phyloP scores from a whole-genome alignment of 2,888 invertebrate species.

The Hyposoter didymator region DNA sequence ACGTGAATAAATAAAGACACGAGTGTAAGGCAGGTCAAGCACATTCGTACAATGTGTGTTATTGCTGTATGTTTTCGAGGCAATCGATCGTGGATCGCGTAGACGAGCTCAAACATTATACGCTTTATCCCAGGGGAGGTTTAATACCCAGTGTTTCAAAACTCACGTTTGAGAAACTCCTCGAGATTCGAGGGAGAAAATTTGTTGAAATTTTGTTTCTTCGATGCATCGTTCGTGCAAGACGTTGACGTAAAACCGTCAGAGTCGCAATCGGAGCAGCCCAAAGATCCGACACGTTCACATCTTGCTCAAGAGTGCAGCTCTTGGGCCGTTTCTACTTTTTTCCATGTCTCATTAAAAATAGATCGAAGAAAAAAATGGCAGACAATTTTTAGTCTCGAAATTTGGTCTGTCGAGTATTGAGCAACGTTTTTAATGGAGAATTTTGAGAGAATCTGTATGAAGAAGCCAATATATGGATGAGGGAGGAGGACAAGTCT shows the following conservation, averaged over 20 bases:
- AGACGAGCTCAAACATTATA: slow-evolving; percentile 13
- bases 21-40: slow-evolving; percentile 4
- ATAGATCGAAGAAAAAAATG: background rate
- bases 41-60: background rate
- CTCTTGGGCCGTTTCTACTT: background rate
- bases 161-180: background rate
- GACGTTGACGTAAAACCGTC: background rate
- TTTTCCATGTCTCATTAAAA: background rate
- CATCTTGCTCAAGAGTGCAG: background rate
- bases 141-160: background rate
- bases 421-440: background rate
- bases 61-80: slow-evolving; percentile 21
- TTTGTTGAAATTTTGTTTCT: background rate
- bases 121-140: background rate
- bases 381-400: no score
- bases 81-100: slow-evolving; percentile 12
- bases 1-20: slow-evolving; percentile 11
- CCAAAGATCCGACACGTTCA: background rate
- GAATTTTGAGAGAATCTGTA: background rate
- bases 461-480: background rate
- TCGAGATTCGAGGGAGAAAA: background rate
- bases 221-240: background rate
- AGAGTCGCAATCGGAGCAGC: background rate
- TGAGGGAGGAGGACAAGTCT: slow-evolving; percentile 18
- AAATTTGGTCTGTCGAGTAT: background rate